Base-by-base conservation (phyloP, 2,113 vertebrate species). In the Vulpes lagopus region DNA sequence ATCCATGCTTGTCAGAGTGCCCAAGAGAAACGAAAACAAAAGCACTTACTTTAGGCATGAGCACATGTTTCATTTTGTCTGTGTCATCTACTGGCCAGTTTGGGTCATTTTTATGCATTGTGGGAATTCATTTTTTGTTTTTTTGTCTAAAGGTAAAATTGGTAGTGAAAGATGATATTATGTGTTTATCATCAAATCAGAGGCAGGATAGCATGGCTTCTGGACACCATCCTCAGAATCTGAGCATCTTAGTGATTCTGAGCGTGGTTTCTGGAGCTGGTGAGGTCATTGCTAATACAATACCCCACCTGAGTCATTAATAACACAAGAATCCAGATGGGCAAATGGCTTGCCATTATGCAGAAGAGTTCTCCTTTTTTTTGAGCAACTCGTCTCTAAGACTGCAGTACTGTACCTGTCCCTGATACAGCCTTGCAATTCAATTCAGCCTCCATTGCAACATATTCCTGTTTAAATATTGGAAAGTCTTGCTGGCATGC, bases 101-200 rank as follows among this genome's bases (percentile, higher is more conserved):
- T 53, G 35, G 23, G 71, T 51, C n/a, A 30, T 74, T n/a, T 97
- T 95, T 59, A 92, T 19, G 67, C 9, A 79, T 43, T 2, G 10
- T 35, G 5, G 23, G 15, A 59, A 11, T 49, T 71, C 71, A 3
- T 43, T 76, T 51, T 62, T 84, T 76, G 11, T 35, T 38, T 88
- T 35, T 92, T 96, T 71, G 22, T 53, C 38, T 67, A 64, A 86
- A 82, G 49, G n/a, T 49, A 79, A 82, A 91, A 87, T 14, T 89
- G 76, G 88, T 35, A 30, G 60, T 96, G 69, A 96, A 95, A 92
- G 76, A 87, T 30, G 76, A 69, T 59, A 43, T 17, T 82, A 43
- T 11, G 14, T 43, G 35, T 64, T 79, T 69, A 74, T 84, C 43
- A 91, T n/a, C 3, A n/a, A 53, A 35, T 79, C 30, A 55, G 7